A percentile compares a stretch with the other conserved stretches of the same genome.
phyloP scores from a whole-genome alignment of 2,888 invertebrate species.

The Clitarchus hookeri region DNA sequence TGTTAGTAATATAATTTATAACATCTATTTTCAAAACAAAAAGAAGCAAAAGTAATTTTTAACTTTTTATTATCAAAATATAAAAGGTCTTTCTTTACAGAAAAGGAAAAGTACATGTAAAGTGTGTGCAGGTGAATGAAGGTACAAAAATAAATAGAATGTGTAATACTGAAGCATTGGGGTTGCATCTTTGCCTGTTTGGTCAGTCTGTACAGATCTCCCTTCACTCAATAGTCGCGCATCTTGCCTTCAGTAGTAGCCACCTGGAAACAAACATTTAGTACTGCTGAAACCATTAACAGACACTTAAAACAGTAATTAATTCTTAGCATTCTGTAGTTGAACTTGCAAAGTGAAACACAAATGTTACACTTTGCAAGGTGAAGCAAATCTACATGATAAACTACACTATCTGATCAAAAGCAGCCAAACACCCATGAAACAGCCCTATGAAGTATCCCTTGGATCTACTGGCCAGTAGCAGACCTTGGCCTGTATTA shows the following conservation, averaged over 20 bases:
- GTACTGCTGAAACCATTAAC: background rate
- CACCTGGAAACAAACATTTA: constrained; percentile 12
- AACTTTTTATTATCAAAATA: constrained; percentile 24
- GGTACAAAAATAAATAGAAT: constrained; percentile 20
- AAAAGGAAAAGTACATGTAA: background rate
- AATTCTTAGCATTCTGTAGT: background rate
- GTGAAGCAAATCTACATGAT: no score
- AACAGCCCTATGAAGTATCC: no score
- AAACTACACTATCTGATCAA: no score
- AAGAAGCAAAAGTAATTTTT: background rate
- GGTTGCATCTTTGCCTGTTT: background rate
- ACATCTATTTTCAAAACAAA: background rate
- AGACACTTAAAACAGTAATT: background rate
- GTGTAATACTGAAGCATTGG: constrained; percentile 22
- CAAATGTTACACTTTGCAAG: no score
- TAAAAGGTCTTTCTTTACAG: background rate
- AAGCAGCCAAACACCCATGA: no score
- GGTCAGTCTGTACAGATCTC: background rate
- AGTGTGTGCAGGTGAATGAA: background rate
- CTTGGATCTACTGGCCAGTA: no score
- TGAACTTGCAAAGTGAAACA: no score
- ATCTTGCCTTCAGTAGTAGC: constrained; percentile 10
- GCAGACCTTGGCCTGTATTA: no score
- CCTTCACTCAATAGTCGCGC: background rate
- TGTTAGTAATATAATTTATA: no score